Percentiles rank a stretch among this genome's conserved stretches.
Evolutionary conservation across 1,140 invertebrate species (phyloP).

Genomic region (Scaptomyza hsui): DNA sequence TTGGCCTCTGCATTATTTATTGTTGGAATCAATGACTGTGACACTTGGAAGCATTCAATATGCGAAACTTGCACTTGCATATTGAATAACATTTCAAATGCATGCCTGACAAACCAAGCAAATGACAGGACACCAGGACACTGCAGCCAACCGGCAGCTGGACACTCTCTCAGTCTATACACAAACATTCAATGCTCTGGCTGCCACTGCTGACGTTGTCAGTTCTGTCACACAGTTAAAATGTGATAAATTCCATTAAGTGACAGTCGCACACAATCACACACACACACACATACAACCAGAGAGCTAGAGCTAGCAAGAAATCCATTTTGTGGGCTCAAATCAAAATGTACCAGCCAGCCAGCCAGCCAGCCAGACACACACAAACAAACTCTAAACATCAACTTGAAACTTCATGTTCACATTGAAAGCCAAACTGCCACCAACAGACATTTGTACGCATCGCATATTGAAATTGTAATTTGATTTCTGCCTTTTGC

Average conservation of each 20-base stretch:
- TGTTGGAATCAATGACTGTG: constrained; percentile 67
- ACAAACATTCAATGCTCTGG: background rate
- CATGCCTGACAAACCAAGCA: constrained; percentile 56
- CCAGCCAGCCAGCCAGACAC: constrained; percentile 19
- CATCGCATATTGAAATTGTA: constrained; percentile 81
- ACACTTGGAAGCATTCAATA: constrained; percentile 61
- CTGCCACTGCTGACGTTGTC: constrained; percentile 55
- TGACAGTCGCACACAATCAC: constrained; percentile 62
- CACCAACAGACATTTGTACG: constrained; percentile 78
- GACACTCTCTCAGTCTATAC: constrained; percentile 12
- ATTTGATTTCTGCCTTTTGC: constrained; percentile 79
- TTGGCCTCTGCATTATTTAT: constrained; percentile 73
- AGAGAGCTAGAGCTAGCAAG: constrained; percentile 39
- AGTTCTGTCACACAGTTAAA: constrained; percentile 77
- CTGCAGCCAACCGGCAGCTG: constrained; percentile 24
- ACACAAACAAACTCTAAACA: constrained; percentile 54
- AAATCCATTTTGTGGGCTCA: constrained; percentile 72
- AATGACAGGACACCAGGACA: constrained; percentile 24
- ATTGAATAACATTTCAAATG: constrained; percentile 67
- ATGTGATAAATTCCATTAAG: constrained; percentile 82
- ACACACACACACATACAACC: constrained; percentile 17
- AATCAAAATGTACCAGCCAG: constrained; percentile 67
- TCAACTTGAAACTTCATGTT: constrained; percentile 74
- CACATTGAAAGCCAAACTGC: constrained; percentile 73
- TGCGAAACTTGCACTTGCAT: constrained; percentile 51